Base-by-base conservation (phyloP, 2,888 invertebrate genomes). In the Lysandra bellargus region DNA sequence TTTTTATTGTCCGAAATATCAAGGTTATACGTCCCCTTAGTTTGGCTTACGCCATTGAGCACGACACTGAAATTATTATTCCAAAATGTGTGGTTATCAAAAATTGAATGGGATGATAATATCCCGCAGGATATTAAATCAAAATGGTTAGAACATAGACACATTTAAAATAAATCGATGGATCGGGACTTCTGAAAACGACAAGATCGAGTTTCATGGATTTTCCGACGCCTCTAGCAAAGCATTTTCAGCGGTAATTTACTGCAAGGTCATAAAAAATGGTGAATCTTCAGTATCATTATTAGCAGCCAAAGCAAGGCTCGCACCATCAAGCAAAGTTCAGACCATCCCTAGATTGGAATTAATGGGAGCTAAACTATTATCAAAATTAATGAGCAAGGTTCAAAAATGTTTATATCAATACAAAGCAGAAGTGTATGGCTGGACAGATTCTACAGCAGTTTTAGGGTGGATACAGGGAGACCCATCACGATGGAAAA, bases 1-100 rank as follows among this genome's bases (percentile, higher is more conserved):
- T 37, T 14, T 72, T 37, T 72, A 14, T 37, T 72, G n/a, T 72
- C 72, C 14, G 72, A 72, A 72, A 72, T 72, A 72, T 72, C 72
- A 72, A 72, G 44, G 14, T 37, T 72, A 37, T 72, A 37, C 37
- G 72, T 33, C 30, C 72, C 72, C 14, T 17, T 72, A 12, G 72
- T 33, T 23, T 72, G 72, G 72, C 72, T 72, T 5, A 33, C 72
- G 12, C 72, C 72, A 30, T 37, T 72, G n/a, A 37, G 37, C 1
- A 72, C 72, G 1, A 33, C 30, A 6, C 23, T 72, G 9, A 73
- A 73, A 37, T 40, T 73, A 44, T 40, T 73, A 40, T 73, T 73
- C 40, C 73, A 73, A 44, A 37, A 14, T n/a, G 73, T 73, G 0
- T 73, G 73, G 73, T 4, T n/a, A 40, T 37, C 73, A 0, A 44